Evolutionary conservation across 2,113 vertebrate genomes (phyloP), one percentile per base, ranked within the genome.

Genomic region (Rhynchomys soricoides): DNA sequence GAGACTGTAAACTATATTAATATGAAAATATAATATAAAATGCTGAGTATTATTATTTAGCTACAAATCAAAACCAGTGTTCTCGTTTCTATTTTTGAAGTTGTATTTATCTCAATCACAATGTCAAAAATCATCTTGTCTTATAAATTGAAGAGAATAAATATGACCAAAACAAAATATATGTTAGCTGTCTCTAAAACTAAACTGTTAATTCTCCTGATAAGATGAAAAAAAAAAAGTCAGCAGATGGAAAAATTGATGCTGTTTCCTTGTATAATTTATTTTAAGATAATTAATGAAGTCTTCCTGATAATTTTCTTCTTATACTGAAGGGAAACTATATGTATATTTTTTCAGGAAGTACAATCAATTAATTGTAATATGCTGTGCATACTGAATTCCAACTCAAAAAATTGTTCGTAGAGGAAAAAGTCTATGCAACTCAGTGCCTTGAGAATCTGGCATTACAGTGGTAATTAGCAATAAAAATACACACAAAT

Each of bases 391-490:
- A 71, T n/a, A 90, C 8, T 52, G 88, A 94, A 77, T 77, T 92
- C 24, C 16, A 93, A 86, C 10, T 82, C 26, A 95, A 88, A 66
- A 62, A 75, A 75, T 0, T 70, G 4, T 75, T 97, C 93, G 10
- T 81, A 90, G 83, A 90, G 40, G n/a, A 87, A 52, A 93, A 96
- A 66, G 93, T 92, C 57, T 82, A 50, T 88, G 48, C 90, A 90
- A 89, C 8, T n/a, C 19, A 2, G 26, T 22, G 7, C 43, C 64
- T n/a, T 90, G 17, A 83, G 74, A 96, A 4, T 64, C 75, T 66
- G 55, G 68, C 74, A 79, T 78, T 74, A 95, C 70, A 94, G 89
- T 85, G 71, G 52, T 79, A 95, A 85, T 93, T 90, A 96, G 79
- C 8, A 83, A 48, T 10, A 93, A 90, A 94, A 95, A 93, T 52